Base-by-base conservation (phyloP, 2,888 invertebrate species). In the Coecobrya sp. region DNA sequence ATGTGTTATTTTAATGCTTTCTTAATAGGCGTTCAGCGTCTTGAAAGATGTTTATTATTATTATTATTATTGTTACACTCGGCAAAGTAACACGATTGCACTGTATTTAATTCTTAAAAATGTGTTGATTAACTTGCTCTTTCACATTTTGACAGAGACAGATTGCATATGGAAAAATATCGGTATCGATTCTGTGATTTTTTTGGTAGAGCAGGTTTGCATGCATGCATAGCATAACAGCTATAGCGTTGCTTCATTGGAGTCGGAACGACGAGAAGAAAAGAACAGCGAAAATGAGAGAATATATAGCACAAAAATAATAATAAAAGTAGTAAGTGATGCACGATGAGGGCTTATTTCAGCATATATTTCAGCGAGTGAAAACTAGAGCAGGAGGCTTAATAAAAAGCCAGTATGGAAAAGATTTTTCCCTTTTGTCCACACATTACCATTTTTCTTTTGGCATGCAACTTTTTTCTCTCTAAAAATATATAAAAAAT, bases 131-230 rank as follows among this genome's bases (percentile, higher is more conserved):
- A 88, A 88, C 65, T 88, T 49, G 45, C 62, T 49, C 65, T 36
- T 62, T 88, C 68, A 65, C 27, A 49, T 79, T 84, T 81, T 88
- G 88, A 88, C 88, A 52, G 45, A 68, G 79, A 88, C 81, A 49
- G 88, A 81, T 81, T 88, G 52, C 79, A 65, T 65, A 79, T 49
- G 81, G 73, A 68, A 45, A 55, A 73, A 85, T 55, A 45, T 79
- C 81, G 52, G 81, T 73, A 73, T 73, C 36, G 73, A 73, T 73
- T 73, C 42, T n/a, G 45, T 13, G 8, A 8, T 8, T 22, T 73
- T 5, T 22, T 73, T 73, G 27, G 5, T 36, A 68, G 16, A 68
- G 68, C 36, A 30, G 36, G 68, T 45, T 73, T 73, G 19, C 73
- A 73, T 73, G 73, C 45, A 73, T 45, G 73, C 73, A 73, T 73